Evolutionary conservation across 2,113 vertebrate species (phyloP).

Genomic region (Panthera leo): DNA sequence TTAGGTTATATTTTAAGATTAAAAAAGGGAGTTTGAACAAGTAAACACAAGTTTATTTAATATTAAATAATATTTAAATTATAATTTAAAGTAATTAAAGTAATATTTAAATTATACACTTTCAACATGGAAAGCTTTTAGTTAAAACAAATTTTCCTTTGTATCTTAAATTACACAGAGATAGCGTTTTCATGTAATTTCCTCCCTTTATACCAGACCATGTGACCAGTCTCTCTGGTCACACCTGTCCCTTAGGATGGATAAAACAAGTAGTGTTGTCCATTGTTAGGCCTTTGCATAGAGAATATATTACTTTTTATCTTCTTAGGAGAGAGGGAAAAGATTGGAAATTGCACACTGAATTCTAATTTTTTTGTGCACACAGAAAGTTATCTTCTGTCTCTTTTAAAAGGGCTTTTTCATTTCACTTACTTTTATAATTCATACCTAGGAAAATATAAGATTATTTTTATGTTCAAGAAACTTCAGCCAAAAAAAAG

Average conservation of each 20-base stretch:
- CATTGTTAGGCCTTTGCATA: neutral
- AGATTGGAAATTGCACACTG: neutral
- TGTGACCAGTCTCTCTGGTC: conserved; percentile 24
- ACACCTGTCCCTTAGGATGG: neutral
- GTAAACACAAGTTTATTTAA: neutral
- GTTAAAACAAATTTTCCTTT: conserved; percentile 46
- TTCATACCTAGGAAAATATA: neutral
- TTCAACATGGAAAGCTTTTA: conserved; percentile 7
- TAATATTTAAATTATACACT: conserved; percentile 3
- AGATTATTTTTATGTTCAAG: conserved; percentile 17
- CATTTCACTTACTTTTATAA: neutral
- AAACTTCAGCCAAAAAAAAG: neutral
- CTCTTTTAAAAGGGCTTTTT: conserved; percentile 7
- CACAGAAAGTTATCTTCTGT: neutral
- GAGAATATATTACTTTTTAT: conserved; percentile 38
- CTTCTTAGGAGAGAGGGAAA: conserved; percentile 7
- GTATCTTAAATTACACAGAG: neutral
- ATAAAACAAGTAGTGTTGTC: neutral
- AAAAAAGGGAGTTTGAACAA: conserved; percentile 7
- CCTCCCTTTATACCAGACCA: neutral
- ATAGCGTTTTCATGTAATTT: conserved; percentile 17
- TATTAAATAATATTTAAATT: neutral
- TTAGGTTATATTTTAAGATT: conserved; percentile 43
- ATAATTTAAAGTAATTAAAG: neutral
- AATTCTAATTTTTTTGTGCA: neutral